These are phyloP conservation scores for Zaprionus africanus DNA, from an alignment of 1,140 invertebrate species.

Conservation along the genomic window DNA sequence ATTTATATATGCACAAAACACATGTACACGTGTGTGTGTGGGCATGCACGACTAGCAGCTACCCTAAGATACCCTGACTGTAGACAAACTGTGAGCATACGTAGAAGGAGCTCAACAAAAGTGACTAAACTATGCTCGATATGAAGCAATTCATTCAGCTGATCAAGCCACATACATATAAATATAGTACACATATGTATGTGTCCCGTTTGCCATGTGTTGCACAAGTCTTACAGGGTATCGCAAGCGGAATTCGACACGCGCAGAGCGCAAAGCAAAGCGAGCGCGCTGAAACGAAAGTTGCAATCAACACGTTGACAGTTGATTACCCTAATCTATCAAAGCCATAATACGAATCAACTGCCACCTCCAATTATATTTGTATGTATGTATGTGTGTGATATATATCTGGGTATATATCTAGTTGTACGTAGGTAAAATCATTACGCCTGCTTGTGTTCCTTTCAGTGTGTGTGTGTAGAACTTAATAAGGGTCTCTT, in stretches of 20 bases:
- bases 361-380: background rate
- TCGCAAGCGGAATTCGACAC: slow-evolving; percentile 5
- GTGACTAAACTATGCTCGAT: too few relatives aligned
- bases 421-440: background rate
- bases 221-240: slow-evolving; percentile 1
- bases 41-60: background rate
- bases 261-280: background rate
- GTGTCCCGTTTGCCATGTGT: background rate
- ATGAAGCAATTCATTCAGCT: background rate
- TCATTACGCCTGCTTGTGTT: too few relatives aligned
- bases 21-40: slow-evolving; percentile 10
- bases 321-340: slow-evolving; percentile 37
- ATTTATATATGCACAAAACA: slow-evolving; percentile 48
- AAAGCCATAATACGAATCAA: slow-evolving; percentile 18
- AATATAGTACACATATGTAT: too few relatives aligned
- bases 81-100: too few relatives aligned
- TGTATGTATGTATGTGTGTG: background rate
- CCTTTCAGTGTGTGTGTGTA: too few relatives aligned
- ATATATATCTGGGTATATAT: background rate
- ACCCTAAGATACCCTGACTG: too few relatives aligned
- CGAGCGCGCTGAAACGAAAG: slow-evolving; percentile 16
- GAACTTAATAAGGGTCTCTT: too few relatives aligned
- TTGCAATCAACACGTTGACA: slow-evolving; percentile 21
- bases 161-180: background rate
- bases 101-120: background rate